Percentiles rank a stretch among this genome's conserved stretches.
phyloP scores from a whole-genome alignment of 2,888 invertebrate genomes.

The Furcula furcula region DNA sequence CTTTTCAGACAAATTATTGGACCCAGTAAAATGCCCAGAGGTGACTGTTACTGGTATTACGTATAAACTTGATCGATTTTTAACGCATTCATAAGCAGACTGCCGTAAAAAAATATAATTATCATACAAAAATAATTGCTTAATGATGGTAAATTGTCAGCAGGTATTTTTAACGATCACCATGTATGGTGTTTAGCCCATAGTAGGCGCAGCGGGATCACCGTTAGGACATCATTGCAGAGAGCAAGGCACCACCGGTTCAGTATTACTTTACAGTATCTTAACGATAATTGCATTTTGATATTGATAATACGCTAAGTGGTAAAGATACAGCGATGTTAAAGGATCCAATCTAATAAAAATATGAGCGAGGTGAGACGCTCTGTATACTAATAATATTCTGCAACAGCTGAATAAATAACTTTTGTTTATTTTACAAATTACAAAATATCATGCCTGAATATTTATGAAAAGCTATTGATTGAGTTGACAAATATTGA shows the following conservation, averaged over 20 bases:
- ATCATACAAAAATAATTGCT: too few species aligned
- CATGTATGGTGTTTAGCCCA: conserved; percentile 29
- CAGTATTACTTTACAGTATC: conserved; percentile 28
- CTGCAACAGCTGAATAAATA: not conserved
- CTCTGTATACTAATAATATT: conserved; percentile 9
- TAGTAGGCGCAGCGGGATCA: conserved; percentile 18
- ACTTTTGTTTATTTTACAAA: not conserved
- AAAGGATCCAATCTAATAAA: conserved; percentile 23
- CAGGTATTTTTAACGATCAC: conserved; percentile 28
- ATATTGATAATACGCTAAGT: conserved; percentile 27
- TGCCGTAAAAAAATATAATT: too few species aligned
- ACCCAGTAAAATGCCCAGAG: too few species aligned
- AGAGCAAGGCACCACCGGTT: conserved; percentile 29
- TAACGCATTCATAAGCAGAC: too few species aligned
- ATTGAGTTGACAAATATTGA: too few species aligned
- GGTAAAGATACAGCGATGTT: conserved; percentile 19
- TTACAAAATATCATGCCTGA: not conserved
- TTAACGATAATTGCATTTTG: conserved; percentile 38
- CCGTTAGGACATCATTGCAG: conserved; percentile 28
- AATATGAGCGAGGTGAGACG: conserved; percentile 10
- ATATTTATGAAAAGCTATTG: too few species aligned
- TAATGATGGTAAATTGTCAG: conserved; percentile 19
- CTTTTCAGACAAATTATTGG: too few species aligned
- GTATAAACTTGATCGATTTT: too few species aligned
- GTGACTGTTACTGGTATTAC: too few species aligned